phyloP scores from a whole-genome alignment of 2,797 vertebrate species.

The Neopelma chrysocephalum region DNA sequence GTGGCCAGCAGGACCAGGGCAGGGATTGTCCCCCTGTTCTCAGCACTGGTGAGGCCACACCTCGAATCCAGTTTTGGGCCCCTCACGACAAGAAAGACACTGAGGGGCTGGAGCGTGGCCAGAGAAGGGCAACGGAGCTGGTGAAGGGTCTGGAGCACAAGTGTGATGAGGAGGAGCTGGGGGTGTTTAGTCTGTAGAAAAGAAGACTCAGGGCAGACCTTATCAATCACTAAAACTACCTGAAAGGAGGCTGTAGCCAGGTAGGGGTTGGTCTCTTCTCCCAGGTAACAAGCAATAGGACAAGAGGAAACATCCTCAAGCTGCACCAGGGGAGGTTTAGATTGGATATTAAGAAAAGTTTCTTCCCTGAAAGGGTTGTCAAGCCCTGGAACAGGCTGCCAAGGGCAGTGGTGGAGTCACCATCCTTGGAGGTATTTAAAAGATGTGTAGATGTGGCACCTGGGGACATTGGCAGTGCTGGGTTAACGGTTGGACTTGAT shows the following conservation, averaged over 20 bases:
- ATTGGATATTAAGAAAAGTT: not conserved
- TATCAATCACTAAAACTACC: not conserved
- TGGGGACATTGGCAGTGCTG: not conserved
- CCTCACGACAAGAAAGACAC: accelerated
- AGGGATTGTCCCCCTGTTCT: not conserved
- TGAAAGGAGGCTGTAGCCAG: not conserved
- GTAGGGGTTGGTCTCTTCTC: not conserved
- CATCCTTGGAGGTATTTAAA: not conserved
- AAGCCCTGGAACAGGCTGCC: not conserved
- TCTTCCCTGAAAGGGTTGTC: not conserved
- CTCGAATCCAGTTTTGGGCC: not conserved
- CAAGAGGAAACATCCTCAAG: not conserved
- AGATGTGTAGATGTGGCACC: not conserved
- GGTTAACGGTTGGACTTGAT: not conserved
- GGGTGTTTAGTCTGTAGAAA: not conserved
- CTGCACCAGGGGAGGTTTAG: not conserved
- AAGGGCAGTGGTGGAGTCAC: not conserved
- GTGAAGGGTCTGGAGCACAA: not conserved
- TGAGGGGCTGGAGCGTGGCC: not conserved
- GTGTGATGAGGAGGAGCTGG: not conserved
- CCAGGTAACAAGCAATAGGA: not conserved
- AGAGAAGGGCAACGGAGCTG: not conserved
- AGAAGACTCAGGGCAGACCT: not conserved
- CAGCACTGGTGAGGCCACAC: not conserved
- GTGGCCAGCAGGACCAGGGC: not conserved